phyloP scores from a whole-genome alignment of 2,888 invertebrate genomes.

The Drosophila parthenogenetica region DNA sequence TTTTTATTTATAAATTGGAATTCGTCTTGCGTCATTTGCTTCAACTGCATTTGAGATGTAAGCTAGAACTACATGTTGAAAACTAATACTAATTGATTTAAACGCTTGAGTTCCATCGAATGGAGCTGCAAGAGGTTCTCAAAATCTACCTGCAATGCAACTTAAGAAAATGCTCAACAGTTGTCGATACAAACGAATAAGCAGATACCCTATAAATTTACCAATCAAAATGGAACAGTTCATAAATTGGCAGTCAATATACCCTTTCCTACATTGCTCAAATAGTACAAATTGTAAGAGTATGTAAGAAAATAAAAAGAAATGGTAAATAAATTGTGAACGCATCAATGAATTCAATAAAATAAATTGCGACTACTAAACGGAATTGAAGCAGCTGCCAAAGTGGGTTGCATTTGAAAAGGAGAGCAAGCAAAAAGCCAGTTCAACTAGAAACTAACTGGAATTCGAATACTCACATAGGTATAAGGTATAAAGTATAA shows the following conservation, averaged over 20 bases:
- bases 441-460: constrained; percentile 15
- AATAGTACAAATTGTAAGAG: not conserved
- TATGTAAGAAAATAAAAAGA: constrained; percentile 27
- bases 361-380: constrained; percentile 67
- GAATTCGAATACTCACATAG: constrained; percentile 20
- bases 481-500: not conserved
- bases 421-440: constrained; percentile 16
- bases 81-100: constrained; percentile 42
- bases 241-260: not conserved
- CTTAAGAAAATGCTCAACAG: constrained; percentile 3
- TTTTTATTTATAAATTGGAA: not conserved
- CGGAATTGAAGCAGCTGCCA: constrained; percentile 43
- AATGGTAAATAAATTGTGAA: constrained; percentile 65
- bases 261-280: not conserved
- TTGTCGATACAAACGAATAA: not conserved
- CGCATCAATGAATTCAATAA: constrained; percentile 68
- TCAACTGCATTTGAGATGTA: not conserved
- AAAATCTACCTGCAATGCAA: constrained; percentile 12
- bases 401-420: constrained; percentile 19
- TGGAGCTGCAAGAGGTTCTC: constrained; percentile 8
- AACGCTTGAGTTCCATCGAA: constrained; percentile 38
- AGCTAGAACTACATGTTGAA: constrained; percentile 3
- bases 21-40: constrained; percentile 1
- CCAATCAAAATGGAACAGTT: not conserved
- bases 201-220: not conserved